Conservation (phyloP, 2,797 vertebrate species). For the Lacerta bilineata region DNA sequence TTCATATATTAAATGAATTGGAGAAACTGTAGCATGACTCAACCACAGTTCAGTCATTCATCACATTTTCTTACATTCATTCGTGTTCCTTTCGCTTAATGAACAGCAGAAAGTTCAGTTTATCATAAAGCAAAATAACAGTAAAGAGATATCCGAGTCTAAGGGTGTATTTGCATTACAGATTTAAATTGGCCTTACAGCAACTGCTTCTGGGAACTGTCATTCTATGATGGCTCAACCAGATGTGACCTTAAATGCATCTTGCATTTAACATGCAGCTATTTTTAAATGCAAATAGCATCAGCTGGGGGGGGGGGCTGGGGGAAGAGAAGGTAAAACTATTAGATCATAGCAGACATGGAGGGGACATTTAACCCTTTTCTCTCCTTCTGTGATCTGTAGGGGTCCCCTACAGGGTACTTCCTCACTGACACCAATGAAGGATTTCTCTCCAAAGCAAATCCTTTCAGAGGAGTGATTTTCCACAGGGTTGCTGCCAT, state of each 20-base stretch:
- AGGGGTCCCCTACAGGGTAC: too few species aligned
- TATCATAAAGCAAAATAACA: background rate
- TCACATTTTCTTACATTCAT: background rate
- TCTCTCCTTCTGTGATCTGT: too few species aligned
- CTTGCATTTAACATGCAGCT: too few species aligned
- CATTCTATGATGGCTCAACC: background rate
- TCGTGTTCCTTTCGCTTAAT: background rate
- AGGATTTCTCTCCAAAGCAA: too few species aligned
- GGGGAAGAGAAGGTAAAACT: too few species aligned
- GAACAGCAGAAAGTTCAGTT: background rate
- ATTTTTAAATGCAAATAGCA: too few species aligned
- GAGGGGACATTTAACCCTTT: too few species aligned
- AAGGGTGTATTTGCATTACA: background rate
- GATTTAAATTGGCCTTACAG: background rate
- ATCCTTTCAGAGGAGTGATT: too few species aligned
- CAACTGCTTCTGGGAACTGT: background rate
- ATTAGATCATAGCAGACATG: too few species aligned
- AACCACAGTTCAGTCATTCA: background rate
- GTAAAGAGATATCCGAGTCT: background rate
- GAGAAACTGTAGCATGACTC: background rate
- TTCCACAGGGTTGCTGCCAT: too few species aligned
- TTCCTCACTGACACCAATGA: too few species aligned
- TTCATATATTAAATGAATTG: slow-evolving; percentile 2
- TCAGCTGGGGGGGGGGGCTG: too few species aligned
- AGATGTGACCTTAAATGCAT: background rate